Evolutionary conservation across 1,140 invertebrate species (phyloP).

Genomic region (Acromyrmex charruanus): DNA sequence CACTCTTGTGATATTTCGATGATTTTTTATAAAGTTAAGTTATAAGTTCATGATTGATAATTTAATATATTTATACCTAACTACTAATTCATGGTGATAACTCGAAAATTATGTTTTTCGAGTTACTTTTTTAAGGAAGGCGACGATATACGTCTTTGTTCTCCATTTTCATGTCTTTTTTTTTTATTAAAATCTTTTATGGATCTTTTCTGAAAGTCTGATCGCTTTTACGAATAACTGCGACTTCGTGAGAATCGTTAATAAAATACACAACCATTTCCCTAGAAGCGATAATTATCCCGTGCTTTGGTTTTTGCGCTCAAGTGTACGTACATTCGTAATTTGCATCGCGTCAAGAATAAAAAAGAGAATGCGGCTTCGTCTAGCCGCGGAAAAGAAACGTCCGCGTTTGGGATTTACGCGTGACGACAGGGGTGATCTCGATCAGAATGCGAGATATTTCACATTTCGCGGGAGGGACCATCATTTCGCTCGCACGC

Average conservation of each 20-base stretch:
- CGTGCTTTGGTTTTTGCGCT: not conserved
- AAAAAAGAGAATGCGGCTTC: slow-evolving; percentile 26
- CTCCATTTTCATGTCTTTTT: not conserved
- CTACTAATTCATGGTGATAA: too few relatives aligned
- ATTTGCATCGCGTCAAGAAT: slow-evolving; percentile 56
- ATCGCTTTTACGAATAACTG: not conserved
- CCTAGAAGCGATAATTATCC: not conserved
- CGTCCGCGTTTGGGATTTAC: slow-evolving; percentile 42
- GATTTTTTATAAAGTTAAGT: too few relatives aligned
- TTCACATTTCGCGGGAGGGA: slow-evolving; percentile 18
- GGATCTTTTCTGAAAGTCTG: not conserved
- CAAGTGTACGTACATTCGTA: slow-evolving; percentile 51
- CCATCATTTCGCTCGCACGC: slow-evolving; percentile 4
- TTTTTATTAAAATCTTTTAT: not conserved
- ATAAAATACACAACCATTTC: not conserved
- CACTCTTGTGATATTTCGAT: too few relatives aligned
- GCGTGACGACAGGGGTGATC: slow-evolving; percentile 51
- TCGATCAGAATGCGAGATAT: slow-evolving; percentile 55
- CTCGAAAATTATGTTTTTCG: too few relatives aligned
- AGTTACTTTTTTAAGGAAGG: too few relatives aligned
- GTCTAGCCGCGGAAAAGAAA: slow-evolving; percentile 38
- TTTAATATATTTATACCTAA: too few relatives aligned
- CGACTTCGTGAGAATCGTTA: not conserved
- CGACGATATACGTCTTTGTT: not conserved
- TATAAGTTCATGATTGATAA: too few relatives aligned